Evolutionary conservation across 2,888 invertebrate species (phyloP), one percentile per base, ranked within the genome.

Genomic region (Mycogona germanica): DNA sequence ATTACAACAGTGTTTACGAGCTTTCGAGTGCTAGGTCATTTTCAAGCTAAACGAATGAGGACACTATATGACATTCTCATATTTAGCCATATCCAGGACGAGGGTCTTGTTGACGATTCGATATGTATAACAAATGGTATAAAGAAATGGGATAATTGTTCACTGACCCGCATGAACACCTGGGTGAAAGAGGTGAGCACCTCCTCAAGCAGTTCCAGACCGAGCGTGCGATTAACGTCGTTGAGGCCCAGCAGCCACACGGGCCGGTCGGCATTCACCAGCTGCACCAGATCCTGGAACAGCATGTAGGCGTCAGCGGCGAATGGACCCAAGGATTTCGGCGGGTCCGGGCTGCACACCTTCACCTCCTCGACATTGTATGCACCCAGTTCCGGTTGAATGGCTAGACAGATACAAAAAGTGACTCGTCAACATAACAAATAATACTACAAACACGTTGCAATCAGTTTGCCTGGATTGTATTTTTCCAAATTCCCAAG

Each of bases 201-300:
- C 0, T 92, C 88, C 68, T 98, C 97, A 45, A 98, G 71, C 23
- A 98, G 74, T 68, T 98, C 97, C 61, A 98, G 72, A 0, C 96
- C 96, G 72, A 98, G 93, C 0, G 96, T 93, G 63, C 95, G 79
- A 2, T 95, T 95, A 82, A 98, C 95, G 71, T 96, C 96, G 2
- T 89, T 87, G 74, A 97, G 87, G 5, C 95, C 96, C 42, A 86
- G 79, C 54, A 98, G 74, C 96, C 96, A 98, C 63, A 82, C 82
- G 0, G 97, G 91, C 64, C 92, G 85, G 70, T 98, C 97, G 0
- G 91, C 93, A 72, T 97, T 96, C 6, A 97, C 87, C 49, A 98
- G 73, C 67, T 93, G 91, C 35, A 97, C 93, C 63, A 98, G 79
- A 72, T 98, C 97, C 86, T 89, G 92, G 71, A 98, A 87, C 67